A percentile compares a stretch with the other conserved stretches of the same genome.
Evolutionary conservation across 2,797 vertebrate species (phyloP).

Genomic region (Crenichthys baileyi): DNA sequence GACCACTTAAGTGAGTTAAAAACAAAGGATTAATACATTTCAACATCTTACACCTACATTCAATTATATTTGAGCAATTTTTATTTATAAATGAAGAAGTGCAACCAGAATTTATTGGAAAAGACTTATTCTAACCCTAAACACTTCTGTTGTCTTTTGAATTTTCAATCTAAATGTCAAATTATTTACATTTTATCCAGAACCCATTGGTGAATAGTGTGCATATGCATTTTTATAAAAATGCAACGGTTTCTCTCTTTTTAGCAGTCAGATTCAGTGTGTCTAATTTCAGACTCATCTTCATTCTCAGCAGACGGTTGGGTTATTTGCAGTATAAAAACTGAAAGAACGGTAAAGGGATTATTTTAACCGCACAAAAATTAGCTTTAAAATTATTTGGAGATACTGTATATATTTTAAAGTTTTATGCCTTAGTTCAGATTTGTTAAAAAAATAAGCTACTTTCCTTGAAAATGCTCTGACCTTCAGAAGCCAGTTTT

Average conservation of each 20-base stretch:
- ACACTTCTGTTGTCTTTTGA: background rate
- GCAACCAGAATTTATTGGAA: background rate
- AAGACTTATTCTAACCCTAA: background rate
- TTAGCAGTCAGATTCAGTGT: background rate
- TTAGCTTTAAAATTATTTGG: background rate
- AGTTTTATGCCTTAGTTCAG: background rate
- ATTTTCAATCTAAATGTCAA: background rate
- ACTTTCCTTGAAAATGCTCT: background rate
- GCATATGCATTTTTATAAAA: background rate
- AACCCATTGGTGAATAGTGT: background rate
- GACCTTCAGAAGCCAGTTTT: background rate
- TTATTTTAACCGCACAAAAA: background rate
- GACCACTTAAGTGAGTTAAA: constrained; percentile 2
- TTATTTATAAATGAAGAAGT: background rate
- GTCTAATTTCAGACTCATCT: background rate
- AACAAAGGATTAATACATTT: background rate
- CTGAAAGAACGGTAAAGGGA: too few species aligned
- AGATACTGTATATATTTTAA: background rate
- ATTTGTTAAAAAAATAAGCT: background rate
- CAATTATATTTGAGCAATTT: background rate
- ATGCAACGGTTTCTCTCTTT: background rate
- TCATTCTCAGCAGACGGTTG: background rate
- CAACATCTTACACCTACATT: background rate
- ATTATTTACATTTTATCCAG: background rate
- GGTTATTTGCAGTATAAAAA: background rate